Conservation (phyloP, 2,888 invertebrate species). For the Leptarthrus brevirostris region DNA sequence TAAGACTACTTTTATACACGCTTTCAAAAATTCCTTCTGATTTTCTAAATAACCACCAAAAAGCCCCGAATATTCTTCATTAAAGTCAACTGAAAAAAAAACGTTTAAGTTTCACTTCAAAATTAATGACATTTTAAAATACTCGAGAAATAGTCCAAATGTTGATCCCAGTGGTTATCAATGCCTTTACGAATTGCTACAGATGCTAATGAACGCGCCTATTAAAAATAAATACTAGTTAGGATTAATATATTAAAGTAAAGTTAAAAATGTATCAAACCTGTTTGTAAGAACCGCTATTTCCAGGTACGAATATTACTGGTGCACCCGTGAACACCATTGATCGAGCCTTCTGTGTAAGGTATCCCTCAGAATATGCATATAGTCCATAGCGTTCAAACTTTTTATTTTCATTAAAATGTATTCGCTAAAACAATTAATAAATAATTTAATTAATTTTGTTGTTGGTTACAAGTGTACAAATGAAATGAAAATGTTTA, state of each 20-base stretch:
- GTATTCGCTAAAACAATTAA: slow-evolving; percentile 77
- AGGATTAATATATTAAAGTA: not conserved
- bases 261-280: slow-evolving; percentile 60
- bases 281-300: slow-evolving; percentile 93
- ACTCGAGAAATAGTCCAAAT: slow-evolving; percentile 91
- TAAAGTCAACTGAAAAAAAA: slow-evolving; percentile 75
- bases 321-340: slow-evolving; percentile 89
- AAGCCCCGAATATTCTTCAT: slow-evolving; percentile 89
- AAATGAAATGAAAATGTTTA: not conserved
- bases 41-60: slow-evolving; percentile 85
- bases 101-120: not conserved
- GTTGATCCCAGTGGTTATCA: slow-evolving; percentile 75
- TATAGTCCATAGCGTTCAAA: slow-evolving; percentile 87
- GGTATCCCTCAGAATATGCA: slow-evolving; percentile 89
- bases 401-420: slow-evolving; percentile 72
- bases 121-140: not conserved
- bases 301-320: slow-evolving; percentile 94
- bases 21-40: slow-evolving; percentile 79
- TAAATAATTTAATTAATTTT: not conserved
- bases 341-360: slow-evolving; percentile 76
- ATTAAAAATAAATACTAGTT: not conserved
- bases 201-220: slow-evolving; percentile 87
- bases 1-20: slow-evolving; percentile 78
- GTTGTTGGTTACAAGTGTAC: not conserved
- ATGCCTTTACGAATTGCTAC: slow-evolving; percentile 87